A percentile compares a stretch with the other conserved stretches of the same genome.
These are phyloP conservation scores for Cyphomyrmex costatus DNA, from an alignment of 1,140 invertebrate genomes.

Conservation along the genomic window DNA sequence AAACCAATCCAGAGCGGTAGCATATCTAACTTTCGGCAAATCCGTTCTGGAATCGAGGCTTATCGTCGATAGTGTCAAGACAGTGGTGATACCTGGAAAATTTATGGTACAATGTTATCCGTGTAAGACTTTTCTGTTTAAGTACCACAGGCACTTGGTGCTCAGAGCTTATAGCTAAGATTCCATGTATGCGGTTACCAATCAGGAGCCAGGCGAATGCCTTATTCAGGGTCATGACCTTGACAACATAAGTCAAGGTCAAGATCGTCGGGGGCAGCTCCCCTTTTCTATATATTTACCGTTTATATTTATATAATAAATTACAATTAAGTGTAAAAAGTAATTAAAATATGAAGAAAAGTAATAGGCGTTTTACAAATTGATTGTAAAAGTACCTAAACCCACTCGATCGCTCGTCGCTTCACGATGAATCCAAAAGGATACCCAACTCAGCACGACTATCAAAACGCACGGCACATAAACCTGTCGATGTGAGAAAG, in stretches of 20 bases:
- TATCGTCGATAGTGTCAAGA: constrained; percentile 96
- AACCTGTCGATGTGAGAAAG: constrained; percentile 87
- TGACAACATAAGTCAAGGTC: no score
- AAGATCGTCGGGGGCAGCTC: no score
- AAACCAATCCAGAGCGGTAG: constrained; percentile 97
- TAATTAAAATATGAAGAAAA: neutral
- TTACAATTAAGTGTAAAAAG: neutral
- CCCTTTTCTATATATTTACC: no score
- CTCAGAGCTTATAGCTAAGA: neutral
- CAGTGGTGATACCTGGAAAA: constrained; percentile 94
- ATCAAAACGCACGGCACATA: constrained; percentile 98
- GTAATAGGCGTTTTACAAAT: neutral
- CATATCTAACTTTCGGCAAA: constrained; percentile 96
- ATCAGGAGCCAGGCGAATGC: no score
- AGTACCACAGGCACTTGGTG: no score
- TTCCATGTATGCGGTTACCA: no score
- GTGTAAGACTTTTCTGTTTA: neutral
- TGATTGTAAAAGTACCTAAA: constrained; percentile 86
- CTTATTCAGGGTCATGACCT: no score
- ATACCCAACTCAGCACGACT: constrained; percentile 98
- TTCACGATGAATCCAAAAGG: constrained; percentile 98
- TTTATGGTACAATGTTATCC: constrained; percentile 24
- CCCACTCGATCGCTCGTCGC: constrained; percentile 94
- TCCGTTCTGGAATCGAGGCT: constrained; percentile 96
- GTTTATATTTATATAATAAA: neutral